Percentiles rank a stretch among this genome's conserved stretches.
phyloP scores from a whole-genome alignment of 2,888 invertebrate genomes.

The Melinaea menophilus region DNA sequence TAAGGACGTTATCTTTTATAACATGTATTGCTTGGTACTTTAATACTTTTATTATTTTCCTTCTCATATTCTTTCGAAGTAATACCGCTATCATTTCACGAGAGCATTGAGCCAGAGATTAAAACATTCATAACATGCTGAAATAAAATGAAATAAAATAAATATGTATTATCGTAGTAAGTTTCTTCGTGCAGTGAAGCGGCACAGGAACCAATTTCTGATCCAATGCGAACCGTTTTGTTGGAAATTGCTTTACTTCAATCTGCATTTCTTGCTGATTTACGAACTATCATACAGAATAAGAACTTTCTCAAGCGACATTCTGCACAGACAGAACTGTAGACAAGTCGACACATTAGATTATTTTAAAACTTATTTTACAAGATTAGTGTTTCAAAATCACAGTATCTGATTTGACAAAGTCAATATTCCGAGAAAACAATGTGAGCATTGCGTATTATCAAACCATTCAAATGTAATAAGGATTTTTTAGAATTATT shows the following conservation, averaged over 20 bases:
- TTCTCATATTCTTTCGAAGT: constrained; percentile 29
- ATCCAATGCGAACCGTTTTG: constrained; percentile 74
- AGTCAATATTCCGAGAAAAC: too few species aligned
- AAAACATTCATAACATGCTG: constrained; percentile 61
- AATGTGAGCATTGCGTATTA: too few species aligned
- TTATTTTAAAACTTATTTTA: constrained; percentile 52
- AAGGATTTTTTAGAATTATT: constrained; percentile 9
- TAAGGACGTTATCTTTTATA: constrained; percentile 4
- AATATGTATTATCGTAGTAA: constrained; percentile 70
- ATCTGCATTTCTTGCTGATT: constrained; percentile 79
- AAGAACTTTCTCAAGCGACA: constrained; percentile 56
- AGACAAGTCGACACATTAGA: constrained; percentile 56
- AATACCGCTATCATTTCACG: constrained; percentile 33
- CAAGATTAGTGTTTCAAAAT: constrained; percentile 23
- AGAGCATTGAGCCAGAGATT: constrained; percentile 51
- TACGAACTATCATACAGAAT: constrained; percentile 71
- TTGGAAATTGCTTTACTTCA: constrained; percentile 77
- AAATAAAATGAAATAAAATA: constrained; percentile 68
- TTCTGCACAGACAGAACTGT: constrained; percentile 47
- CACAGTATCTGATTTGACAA: too few species aligned
- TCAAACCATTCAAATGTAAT: constrained; percentile 21
- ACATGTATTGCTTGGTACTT: constrained; percentile 6
- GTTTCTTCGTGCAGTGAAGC: constrained; percentile 69
- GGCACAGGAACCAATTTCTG: constrained; percentile 75
- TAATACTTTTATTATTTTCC: constrained; percentile 11